Conservation (phyloP, 2,113 vertebrate genomes). For the Aphelocoma coerulescens region DNA sequence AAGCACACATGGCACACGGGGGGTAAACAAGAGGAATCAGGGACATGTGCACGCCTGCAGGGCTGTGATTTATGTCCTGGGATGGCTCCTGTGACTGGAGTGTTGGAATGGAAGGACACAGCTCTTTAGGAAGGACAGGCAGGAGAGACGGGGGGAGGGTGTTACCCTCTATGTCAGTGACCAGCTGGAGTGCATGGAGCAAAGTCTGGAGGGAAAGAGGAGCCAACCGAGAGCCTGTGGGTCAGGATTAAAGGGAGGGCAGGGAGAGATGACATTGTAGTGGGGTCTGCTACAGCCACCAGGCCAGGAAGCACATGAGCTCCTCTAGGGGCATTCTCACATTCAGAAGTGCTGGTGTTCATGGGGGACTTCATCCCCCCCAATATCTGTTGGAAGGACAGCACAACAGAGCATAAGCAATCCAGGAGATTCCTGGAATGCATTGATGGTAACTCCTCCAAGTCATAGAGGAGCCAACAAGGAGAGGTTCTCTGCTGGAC, state of each 20-base stretch:
- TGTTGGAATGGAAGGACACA: neutral
- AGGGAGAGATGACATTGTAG: neutral
- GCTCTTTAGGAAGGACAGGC: neutral
- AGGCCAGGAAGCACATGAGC: neutral
- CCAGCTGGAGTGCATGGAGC: neutral
- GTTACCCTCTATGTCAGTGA: neutral
- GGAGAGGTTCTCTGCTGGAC: neutral
- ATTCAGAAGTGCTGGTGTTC: neutral
- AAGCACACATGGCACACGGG: rapidly evolving
- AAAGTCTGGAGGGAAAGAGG: neutral
- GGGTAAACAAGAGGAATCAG: neutral
- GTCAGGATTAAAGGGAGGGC: neutral
- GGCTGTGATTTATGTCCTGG: neutral
- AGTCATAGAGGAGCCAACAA: neutral
- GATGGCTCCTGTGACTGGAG: neutral
- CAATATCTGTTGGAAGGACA: neutral
- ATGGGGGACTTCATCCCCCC: neutral
- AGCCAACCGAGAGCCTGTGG: neutral
- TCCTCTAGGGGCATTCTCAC: neutral
- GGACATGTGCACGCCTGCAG: rapidly evolving
- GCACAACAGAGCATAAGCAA: neutral
- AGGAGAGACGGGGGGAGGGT: neutral
- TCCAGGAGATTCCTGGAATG: neutral
- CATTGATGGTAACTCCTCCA: neutral
- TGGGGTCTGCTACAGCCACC: neutral